These are phyloP conservation scores for Siniperca undulata DNA, from an alignment of 2,797 vertebrate genomes.

Conservation along the genomic window DNA sequence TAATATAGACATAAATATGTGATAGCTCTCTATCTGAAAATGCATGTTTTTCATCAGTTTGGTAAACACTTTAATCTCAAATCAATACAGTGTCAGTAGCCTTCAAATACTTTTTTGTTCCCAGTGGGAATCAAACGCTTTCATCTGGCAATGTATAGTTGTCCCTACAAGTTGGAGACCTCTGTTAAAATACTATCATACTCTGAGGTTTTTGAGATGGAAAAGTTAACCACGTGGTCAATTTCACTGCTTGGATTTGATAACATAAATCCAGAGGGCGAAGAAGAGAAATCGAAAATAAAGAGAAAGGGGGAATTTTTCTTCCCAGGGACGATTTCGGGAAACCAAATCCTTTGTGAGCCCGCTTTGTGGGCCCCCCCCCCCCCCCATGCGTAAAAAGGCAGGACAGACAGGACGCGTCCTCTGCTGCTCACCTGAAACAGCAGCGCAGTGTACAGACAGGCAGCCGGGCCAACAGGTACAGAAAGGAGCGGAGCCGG, in stretches of 20 bases:
- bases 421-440: slow-evolving; percentile 69
- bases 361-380: neutral
- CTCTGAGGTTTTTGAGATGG: neutral
- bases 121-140: neutral
- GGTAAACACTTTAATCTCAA: neutral
- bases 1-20: neutral
- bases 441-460: neutral
- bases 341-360: neutral
- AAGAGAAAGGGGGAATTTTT: neutral
- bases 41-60: neutral
- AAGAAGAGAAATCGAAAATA: neutral
- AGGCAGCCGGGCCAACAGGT: slow-evolving; percentile 65
- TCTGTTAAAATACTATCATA: neutral
- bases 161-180: neutral
- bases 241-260: neutral
- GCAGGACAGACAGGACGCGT: neutral
- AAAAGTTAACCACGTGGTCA: neutral
- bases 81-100: neutral
- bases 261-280: neutral
- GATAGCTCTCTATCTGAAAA: neutral
- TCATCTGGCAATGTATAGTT: neutral
- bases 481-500: slow-evolving; percentile 74
- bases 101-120: neutral
- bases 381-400: slow-evolving; percentile 39
- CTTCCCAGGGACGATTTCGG: slow-evolving; percentile 4